phyloP scores from a whole-genome alignment of 2,888 invertebrate species.

The Troides oblongomaculatus region DNA sequence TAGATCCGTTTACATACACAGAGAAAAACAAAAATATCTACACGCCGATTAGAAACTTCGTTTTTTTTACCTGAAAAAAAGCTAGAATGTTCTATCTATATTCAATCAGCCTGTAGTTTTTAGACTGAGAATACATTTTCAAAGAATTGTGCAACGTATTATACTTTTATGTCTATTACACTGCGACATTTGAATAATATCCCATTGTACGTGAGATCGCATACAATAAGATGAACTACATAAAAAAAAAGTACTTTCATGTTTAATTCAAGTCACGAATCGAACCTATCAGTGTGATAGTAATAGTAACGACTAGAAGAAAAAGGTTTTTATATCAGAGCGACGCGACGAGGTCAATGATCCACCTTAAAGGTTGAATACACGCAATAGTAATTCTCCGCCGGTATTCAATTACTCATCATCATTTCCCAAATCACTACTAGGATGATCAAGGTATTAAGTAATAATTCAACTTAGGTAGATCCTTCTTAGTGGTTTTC shows the following conservation, averaged over 20 bases:
- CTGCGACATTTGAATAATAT: background rate
- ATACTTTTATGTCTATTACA: background rate
- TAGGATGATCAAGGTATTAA: too few species aligned
- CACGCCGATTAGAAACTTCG: too few species aligned
- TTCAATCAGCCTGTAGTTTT: background rate
- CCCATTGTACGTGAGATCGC: conserved; percentile 1
- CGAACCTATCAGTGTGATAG: background rate
- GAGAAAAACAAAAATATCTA: too few species aligned
- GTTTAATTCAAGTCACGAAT: conserved; percentile 2
- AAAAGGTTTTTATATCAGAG: background rate
- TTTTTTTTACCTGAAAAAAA: background rate
- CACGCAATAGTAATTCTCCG: too few species aligned
- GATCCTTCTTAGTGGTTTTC: too few species aligned
- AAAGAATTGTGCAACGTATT: background rate
- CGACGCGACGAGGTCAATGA: background rate
- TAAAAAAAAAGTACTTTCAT: background rate
- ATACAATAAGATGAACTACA: background rate
- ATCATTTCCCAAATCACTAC: too few species aligned
- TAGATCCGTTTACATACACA: too few species aligned
- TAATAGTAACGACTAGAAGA: background rate
- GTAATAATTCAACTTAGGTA: too few species aligned
- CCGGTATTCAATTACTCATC: too few species aligned
- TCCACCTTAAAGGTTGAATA: too few species aligned
- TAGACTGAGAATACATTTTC: background rate
- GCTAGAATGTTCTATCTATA: background rate